These are phyloP conservation scores for Macrobrachium rosenbergii DNA, from an alignment of 1,140 invertebrate species.

Conservation along the genomic window DNA sequence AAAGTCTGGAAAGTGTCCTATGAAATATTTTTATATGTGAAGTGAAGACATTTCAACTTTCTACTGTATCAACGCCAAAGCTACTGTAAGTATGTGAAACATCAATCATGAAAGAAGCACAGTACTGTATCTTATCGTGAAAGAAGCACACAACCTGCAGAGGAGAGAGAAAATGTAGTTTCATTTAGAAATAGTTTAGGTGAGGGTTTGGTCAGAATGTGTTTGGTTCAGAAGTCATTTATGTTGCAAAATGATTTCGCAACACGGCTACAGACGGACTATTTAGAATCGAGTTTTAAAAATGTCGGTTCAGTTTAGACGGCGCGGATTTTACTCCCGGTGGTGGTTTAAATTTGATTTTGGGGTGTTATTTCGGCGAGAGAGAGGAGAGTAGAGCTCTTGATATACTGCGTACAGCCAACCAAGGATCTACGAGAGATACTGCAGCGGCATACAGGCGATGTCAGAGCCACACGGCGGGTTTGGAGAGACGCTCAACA, in stretches of 20 bases:
- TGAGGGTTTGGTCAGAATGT: constrained; percentile 8
- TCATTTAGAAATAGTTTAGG: constrained; percentile 50
- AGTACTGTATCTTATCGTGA: background rate
- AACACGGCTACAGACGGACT: constrained; percentile 39
- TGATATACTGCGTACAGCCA: constrained; percentile 7
- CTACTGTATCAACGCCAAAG: background rate
- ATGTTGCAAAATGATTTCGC: constrained; percentile 42
- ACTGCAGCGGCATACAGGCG: too few relatives aligned
- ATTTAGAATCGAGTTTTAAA: constrained; percentile 44
- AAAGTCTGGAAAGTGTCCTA: too few relatives aligned
- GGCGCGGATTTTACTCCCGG: constrained; percentile 27
- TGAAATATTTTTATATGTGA: too few relatives aligned
- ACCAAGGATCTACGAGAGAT: background rate
- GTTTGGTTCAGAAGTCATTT: constrained; percentile 41
- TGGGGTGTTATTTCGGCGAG: constrained; percentile 18
- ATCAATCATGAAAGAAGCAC: background rate
- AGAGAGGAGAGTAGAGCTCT: too few relatives aligned
- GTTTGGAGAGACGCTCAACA: background rate
- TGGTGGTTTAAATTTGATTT: constrained; percentile 42
- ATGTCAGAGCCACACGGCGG: constrained; percentile 32
- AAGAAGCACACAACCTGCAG: constrained; percentile 6
- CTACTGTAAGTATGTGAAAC: background rate
- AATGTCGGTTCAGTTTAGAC: constrained; percentile 22
- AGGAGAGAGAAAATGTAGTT: constrained; percentile 24
- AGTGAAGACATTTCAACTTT: too few relatives aligned